phyloP scores from a whole-genome alignment of 2,888 invertebrate genomes.

The Phania funesta region DNA sequence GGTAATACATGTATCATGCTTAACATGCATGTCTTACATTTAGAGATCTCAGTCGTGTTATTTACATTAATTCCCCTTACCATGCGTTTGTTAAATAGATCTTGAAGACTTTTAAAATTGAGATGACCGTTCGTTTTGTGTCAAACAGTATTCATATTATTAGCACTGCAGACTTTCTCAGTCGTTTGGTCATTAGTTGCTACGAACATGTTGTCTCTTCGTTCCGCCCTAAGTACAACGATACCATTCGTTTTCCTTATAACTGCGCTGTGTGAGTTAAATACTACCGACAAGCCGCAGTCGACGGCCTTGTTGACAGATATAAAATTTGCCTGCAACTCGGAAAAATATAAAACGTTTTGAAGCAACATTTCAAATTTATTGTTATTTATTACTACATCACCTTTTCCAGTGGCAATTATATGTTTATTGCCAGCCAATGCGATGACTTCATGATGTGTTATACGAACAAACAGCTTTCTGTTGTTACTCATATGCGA shows the following conservation, averaged over 20 bases:
- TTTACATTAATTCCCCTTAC: constrained; percentile 16
- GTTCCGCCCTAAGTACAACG: constrained; percentile 19
- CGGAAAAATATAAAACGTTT: constrained; percentile 53
- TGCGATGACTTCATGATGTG: too few relatives aligned
- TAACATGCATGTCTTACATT: constrained; percentile 26
- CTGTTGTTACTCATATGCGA: too few relatives aligned
- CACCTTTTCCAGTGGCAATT: constrained; percentile 52
- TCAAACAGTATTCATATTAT: not conserved
- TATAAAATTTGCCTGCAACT: constrained; percentile 52
- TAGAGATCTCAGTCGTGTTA: not conserved
- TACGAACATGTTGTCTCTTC: constrained; percentile 23
- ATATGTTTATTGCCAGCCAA: constrained; percentile 19
- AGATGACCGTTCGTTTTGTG: constrained; percentile 29
- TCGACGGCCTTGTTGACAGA: constrained; percentile 61
- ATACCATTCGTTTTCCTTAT: constrained; percentile 26
- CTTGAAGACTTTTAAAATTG: constrained; percentile 19
- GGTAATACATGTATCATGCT: constrained; percentile 30
- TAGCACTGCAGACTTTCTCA: not conserved
- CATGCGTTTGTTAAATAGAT: constrained; percentile 24
- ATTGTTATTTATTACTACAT: constrained; percentile 48
- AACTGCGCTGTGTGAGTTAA: constrained; percentile 33
- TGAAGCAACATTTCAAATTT: constrained; percentile 50
- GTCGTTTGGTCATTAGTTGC: not conserved
- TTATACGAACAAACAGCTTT: too few relatives aligned
- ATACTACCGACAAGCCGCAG: constrained; percentile 45